Base-by-base conservation (phyloP, 2,113 vertebrate genomes). In the Salvelinus namaycush region DNA sequence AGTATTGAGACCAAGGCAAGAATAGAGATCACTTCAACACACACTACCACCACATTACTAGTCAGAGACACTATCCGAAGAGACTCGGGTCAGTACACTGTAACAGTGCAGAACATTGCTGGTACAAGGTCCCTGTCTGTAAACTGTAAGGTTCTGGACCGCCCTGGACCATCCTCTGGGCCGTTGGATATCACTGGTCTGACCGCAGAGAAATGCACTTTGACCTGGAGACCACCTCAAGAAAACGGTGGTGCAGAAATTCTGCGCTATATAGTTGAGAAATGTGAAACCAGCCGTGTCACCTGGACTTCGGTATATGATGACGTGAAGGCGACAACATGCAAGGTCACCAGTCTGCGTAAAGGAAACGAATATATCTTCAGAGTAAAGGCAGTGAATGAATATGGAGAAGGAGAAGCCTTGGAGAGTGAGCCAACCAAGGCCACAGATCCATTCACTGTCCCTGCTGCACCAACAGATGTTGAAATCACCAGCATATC, bases 311-410 rank as follows among this genome's bases (percentile, higher is more conserved):
- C 97, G 82, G 95, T 97, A 87, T 94, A 97, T 88, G 94, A 88
- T 85, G 97, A 99, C 77, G 93, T 97, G 91, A 95, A 93, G 88
- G 97, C 96, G 78, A 96, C 96, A 80, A 98, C 94, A 26, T 99
- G 98, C 83, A 99, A 98, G 93, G 97, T 97, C 75, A 98, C 96
- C 76, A 99, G 98, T 88, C 88, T 99, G 73, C 95, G 99, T 48
- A 97, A 93, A 91, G 96, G 97, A 83, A 99, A 99, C 83, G 97
- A 99, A 78, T 99, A 99, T 80, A 95, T 99, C 83, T 98, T 99
- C 83, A 96, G 98, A 93, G 97, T 98, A 51, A 94, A 95, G 62
- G 97, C 93, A 85, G 94, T 99, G 82, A 99, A 99, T 88, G 99
- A 99, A 87, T 98, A 99, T 0, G 97, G 98, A 2, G 93, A 95